phyloP scores from a whole-genome alignment of 2,888 invertebrate genomes.

The Tachina fera region DNA sequence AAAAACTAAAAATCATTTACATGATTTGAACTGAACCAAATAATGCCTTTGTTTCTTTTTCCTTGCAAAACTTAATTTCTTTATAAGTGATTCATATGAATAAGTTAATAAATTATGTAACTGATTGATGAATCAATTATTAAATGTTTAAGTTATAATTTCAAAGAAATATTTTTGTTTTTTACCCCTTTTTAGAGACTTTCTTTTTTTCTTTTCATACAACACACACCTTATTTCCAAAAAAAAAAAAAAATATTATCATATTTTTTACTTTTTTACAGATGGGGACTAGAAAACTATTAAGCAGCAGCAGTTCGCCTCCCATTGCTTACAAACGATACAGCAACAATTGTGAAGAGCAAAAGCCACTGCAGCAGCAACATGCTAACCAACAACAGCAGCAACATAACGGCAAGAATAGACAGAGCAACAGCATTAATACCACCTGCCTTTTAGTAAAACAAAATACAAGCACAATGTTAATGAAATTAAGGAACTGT shows the following conservation, averaged over 20 bases:
- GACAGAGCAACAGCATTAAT: conserved; percentile 42
- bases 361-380: conserved; percentile 39
- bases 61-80: conserved; percentile 4
- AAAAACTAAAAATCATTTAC: conserved; percentile 3
- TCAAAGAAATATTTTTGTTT: too few species aligned
- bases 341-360: conserved; percentile 39
- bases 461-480: conserved; percentile 56
- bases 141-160: background rate
- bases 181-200: too few species aligned
- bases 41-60: background rate
- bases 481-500: conserved; percentile 64
- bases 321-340: conserved; percentile 61
- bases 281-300: conserved; percentile 65
- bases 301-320: conserved; percentile 64
- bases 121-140: conserved; percentile 47
- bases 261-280: conserved; percentile 27
- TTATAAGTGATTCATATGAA: conserved; percentile 41
- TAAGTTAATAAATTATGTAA: conserved; percentile 20
- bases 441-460: conserved; percentile 60
- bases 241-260: background rate
- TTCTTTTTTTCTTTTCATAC: conserved; percentile 18
- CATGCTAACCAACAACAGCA: conserved; percentile 30
- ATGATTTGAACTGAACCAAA: background rate
- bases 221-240: background rate
- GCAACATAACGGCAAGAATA: conserved; percentile 49